Evolutionary conservation across 2,113 vertebrate genomes (phyloP).

Genomic region (Heterotilapia buettikoferi): DNA sequence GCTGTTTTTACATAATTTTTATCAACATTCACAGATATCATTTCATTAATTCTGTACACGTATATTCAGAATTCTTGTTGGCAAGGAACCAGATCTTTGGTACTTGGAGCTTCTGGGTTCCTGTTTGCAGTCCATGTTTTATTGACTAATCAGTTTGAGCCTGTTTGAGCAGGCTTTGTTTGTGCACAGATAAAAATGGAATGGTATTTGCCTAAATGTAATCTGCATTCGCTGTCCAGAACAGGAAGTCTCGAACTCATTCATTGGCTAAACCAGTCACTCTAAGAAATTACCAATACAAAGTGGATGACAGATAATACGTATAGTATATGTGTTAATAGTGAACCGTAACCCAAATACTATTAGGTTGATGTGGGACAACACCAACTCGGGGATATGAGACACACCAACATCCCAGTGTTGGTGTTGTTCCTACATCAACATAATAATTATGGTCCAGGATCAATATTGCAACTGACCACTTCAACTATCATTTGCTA

Average conservation of each 20-base stretch:
- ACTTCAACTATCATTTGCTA: neutral
- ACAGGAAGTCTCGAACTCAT: neutral
- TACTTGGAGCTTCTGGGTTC: neutral
- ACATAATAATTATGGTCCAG: neutral
- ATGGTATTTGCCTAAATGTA: neutral
- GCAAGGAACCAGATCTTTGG: neutral
- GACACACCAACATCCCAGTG: neutral
- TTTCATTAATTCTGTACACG: neutral
- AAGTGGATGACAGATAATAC: neutral
- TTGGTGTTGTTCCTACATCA: neutral
- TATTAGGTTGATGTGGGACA: neutral
- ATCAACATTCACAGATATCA: neutral
- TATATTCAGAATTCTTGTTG: neutral
- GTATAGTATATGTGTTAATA: neutral
- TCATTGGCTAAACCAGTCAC: neutral
- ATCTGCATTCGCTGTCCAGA: neutral
- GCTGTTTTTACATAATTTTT: neutral
- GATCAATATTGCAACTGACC: neutral
- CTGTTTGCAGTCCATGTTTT: neutral
- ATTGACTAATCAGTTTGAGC: neutral
- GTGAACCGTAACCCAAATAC: neutral
- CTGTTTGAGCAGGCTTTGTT: neutral
- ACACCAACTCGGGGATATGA: neutral
- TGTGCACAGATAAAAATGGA: neutral
- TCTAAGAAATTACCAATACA: neutral